Evolutionary conservation across 37 sponge, comb jelly and placozoan genomes (phyloP), one percentile per base, ranked within the genome.

Genomic region (Chondrosia reniformis): DNA sequence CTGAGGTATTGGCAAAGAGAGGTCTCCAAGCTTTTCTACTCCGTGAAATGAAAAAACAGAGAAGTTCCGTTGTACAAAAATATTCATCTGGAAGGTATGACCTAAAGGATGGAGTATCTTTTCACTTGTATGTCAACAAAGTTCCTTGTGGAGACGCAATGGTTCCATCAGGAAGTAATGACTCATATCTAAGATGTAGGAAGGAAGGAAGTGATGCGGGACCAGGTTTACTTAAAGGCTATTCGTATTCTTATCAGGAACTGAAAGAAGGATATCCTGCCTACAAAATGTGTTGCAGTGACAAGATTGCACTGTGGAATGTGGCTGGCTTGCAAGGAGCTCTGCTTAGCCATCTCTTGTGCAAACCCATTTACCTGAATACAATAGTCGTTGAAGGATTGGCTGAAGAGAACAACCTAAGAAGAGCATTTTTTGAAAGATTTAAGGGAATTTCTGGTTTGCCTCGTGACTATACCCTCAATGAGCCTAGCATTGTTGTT

Each of bases 231-330:
- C n/a, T n/a, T n/a, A n/a, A n/a, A n/a, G n/a, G n/a, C n/a, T n/a
- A n/a, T n/a, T n/a, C n/a, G n/a, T n/a, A n/a, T n/a, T n/a, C n/a
- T n/a, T n/a, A n/a, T n/a, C n/a, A n/a, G n/a, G n/a, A n/a, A n/a
- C 1, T 69, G n/a, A 41, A 43, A 19, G 15, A 69, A 19, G 41
- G 24, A 1, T 41, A 69, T 17, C 42, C 43, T 4, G 44, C 39
- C 43, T 69, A 69, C 72, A 69, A 69, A 44, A 6, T 40, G 40
- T 40, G 72, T 44, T 69, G 72, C 72, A 69, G 72, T 40, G 72
- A 36, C 39, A 69, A 69, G 43, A 69, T 69, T 39, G 43, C 72
- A 10, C 72, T 69, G 72, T 69, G 72, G 72, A 69, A 69, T 7
- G 72, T 69, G 4, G 72, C 42, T 2, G 72, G 72, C 4, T 1